Conservation (phyloP, 2,888 invertebrate genomes). For the Encarsia formosa region DNA sequence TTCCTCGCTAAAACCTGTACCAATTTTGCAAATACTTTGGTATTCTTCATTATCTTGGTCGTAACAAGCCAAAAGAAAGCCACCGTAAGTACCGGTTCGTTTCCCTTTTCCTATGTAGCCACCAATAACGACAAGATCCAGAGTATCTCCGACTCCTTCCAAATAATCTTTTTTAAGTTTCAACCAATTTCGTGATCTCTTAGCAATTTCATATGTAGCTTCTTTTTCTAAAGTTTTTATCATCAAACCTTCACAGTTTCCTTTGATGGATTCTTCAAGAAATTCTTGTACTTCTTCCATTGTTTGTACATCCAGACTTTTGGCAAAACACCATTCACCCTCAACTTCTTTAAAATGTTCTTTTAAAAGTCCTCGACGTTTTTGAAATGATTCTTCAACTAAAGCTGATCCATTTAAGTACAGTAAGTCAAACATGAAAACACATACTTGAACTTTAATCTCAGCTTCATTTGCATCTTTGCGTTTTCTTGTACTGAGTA, state of each 20-base stretch:
- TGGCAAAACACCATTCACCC: constrained; percentile 88
- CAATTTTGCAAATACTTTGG: constrained; percentile 91
- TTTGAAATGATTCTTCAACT: constrained; percentile 71
- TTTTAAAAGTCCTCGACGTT: constrained; percentile 69
- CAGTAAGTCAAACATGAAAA: constrained; percentile 94
- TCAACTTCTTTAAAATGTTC: constrained; percentile 67
- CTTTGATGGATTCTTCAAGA: constrained; percentile 89
- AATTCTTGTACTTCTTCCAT: constrained; percentile 92
- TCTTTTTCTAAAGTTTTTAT: constrained; percentile 87
- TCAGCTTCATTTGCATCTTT: constrained; percentile 77
- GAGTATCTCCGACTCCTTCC: constrained; percentile 92
- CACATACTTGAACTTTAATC: constrained; percentile 86
- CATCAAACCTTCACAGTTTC: constrained; percentile 98
- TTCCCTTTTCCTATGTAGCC: constrained; percentile 91
- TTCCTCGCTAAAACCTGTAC: constrained; percentile 93
- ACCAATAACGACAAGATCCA: constrained; percentile 94
- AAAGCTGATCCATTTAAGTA: constrained; percentile 85
- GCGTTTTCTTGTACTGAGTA: constrained; percentile 89
- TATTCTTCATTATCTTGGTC: constrained; percentile 86
- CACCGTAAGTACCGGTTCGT: constrained; percentile 89
- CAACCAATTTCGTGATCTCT: constrained; percentile 89
- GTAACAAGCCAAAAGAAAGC: constrained; percentile 91
- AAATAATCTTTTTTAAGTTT: constrained; percentile 98
- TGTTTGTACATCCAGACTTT: constrained; percentile 71
- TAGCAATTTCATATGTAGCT: constrained; percentile 96